Base-by-base conservation (phyloP, 2,888 invertebrate species). In the Hesperia comma region DNA sequence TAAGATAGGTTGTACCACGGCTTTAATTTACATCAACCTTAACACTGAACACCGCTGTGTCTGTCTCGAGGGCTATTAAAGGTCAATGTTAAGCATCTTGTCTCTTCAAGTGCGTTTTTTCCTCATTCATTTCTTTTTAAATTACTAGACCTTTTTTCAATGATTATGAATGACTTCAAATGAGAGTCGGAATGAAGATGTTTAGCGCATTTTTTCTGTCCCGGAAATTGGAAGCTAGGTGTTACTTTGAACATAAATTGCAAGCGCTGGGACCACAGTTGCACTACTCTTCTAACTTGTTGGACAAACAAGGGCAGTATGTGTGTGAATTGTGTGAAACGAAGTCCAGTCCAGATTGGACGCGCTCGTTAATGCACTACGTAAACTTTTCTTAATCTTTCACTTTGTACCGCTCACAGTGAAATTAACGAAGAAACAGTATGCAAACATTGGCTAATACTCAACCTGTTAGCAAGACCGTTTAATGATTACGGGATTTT, bases 21-120 rank as follows among this genome's bases (percentile, higher is more conserved):
- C 83, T 87, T 88, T 88, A 87, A 91, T 86, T 90, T 87, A 87
- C 86, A 84, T 86, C 85, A 88, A 88, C 88, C 86, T 86, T 77
- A 82, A 85, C 82, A 80, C 80, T 80, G 79, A 67, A 75, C 73
- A 77, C 75, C 74, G 74, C 69, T 69, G 72, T 69, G 71, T 68
- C 69, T 68, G 70, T 64, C 68, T 85, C 75, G 75, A 90, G 90
- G 69, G 82, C 82, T 80, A 79, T 84, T 71, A 71, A 78, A 79
- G 78, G 83, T 83, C 21, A 26, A 77, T 75, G 80, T 80, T 81
- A 78, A 78, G 79, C 78, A 19, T 49, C 26, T 26, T 26, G 26
- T 26, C 26, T 26, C 26, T 26, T 26, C 26, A 26, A 26, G 26
- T 26, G 26, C 26, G 26, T 26, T 32, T 58, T 43, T 56, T 17